These are phyloP conservation scores for Xiphophorus couchianus DNA, from an alignment of 2,113 vertebrate genomes.

Conservation along the genomic window DNA sequence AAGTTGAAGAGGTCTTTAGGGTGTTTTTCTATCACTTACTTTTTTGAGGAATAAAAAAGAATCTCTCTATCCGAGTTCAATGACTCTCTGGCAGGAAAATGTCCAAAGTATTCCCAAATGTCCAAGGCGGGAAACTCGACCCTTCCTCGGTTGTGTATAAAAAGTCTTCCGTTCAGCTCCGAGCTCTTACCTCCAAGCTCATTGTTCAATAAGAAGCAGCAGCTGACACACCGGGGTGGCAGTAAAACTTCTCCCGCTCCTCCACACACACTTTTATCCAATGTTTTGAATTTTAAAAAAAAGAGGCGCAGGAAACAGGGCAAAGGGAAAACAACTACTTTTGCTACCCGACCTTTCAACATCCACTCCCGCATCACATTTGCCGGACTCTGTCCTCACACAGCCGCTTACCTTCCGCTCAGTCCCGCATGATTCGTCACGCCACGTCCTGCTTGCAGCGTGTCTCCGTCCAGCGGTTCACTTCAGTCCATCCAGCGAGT, in stretches of 20 bases:
- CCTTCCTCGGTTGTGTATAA: neutral
- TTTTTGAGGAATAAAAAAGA: neutral
- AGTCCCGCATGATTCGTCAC: conserved; percentile 24
- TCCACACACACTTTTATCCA: neutral
- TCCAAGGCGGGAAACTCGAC: neutral
- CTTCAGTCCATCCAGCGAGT: conserved; percentile 45
- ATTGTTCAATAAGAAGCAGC: neutral
- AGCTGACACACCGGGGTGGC: neutral
- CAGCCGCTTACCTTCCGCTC: conserved; percentile 37
- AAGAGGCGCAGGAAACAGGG: neutral
- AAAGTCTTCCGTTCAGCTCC: neutral
- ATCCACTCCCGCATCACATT: neutral
- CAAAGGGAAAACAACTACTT: neutral
- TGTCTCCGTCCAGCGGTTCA: conserved; percentile 62
- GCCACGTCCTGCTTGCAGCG: neutral
- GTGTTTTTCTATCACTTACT: neutral
- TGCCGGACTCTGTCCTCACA: neutral
- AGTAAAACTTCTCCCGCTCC: neutral
- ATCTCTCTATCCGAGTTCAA: neutral
- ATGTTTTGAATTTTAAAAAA: neutral
- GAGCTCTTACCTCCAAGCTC: too few relatives aligned
- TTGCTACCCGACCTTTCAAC: neutral
- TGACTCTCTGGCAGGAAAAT: neutral
- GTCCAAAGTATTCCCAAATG: neutral
- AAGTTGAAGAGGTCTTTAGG: neutral